phyloP scores from a whole-genome alignment of 1,140 invertebrate species.

The Apis laboriosa region DNA sequence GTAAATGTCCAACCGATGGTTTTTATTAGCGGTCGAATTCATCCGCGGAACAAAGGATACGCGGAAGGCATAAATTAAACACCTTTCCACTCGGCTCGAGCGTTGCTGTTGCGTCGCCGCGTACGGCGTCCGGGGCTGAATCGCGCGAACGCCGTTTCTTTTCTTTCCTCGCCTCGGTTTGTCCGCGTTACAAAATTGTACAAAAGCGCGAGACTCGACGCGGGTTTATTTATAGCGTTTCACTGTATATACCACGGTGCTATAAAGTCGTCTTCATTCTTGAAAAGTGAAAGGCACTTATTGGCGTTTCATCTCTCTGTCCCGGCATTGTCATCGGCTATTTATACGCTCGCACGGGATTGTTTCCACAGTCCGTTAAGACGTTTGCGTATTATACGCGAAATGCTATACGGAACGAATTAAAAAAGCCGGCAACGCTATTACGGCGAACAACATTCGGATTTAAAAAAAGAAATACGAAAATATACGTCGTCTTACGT shows the following conservation, averaged over 20 bases:
- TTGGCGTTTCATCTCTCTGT: neutral
- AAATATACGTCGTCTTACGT: neutral
- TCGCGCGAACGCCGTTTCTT: neutral
- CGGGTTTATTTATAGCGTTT: neutral
- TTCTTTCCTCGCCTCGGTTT: neutral
- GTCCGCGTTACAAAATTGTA: neutral
- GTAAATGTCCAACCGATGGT: neutral
- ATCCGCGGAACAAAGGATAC: conserved; percentile 13
- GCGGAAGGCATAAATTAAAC: conserved; percentile 20
- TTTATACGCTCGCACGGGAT: conserved; percentile 5
- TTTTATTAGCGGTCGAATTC: conserved; percentile 39
- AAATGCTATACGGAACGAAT: neutral
- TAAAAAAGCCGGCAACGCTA: neutral
- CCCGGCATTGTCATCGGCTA: conserved; percentile 26
- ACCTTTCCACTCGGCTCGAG: too few relatives aligned
- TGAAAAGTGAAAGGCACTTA: conserved; percentile 11
- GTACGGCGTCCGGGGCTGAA: too few relatives aligned
- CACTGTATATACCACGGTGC: neutral
- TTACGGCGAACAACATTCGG: neutral
- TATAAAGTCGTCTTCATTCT: neutral
- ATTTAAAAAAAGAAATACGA: too few relatives aligned
- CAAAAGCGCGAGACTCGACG: neutral
- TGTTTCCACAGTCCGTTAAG: neutral
- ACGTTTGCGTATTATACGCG: neutral
- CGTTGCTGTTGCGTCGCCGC: too few relatives aligned